Base-by-base conservation (phyloP, 2,888 invertebrate genomes). In the Melinopterus prodromus region DNA sequence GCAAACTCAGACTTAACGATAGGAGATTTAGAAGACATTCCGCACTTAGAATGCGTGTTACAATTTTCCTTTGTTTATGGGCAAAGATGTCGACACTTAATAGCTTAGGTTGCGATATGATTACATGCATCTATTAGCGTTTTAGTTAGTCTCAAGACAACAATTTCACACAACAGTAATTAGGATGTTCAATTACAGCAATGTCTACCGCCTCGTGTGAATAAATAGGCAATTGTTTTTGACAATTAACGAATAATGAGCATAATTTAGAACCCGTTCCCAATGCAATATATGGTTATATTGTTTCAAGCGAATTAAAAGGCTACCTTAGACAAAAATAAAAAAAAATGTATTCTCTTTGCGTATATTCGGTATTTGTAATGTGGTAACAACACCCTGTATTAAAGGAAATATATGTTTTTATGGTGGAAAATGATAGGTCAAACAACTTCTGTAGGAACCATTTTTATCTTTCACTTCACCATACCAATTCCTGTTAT, bases 221-320 rank as follows among this genome's bases (percentile, higher is more conserved):
- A 53, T 53, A 53, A 53, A 53, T 53, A 53, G 53, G 53, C 53
- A 53, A 53, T 53, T 53, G 53, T 53, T 53, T 53, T 53, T 53
- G 53, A 53, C 53, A 53, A 53, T 53, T 53, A 53, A 53, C 53
- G 53, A 53, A 53, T 53, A 53, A 53, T 53, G 53, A 53, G 53
- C 9, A 53, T 53, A 53, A 53, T 53, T 53, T 53, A 12, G 53
- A 53, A 53, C 9, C 9, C 9, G 9, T 53, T 53, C 53, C 12
- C 53, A 53, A 53, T 12, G 53, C 1, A 53, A 26, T 26, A 26
- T 26, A 26, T 26, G 26, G 26, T 26, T 26, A 26, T 26, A 26
- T 26, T 26, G 26, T 26, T 26, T 26, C n/a, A 26, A 26, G 3
- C 3, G 26, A 26, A 26, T 26, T 26, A 26, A 2, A 3, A 3